These are phyloP conservation scores for Corythoichthys intestinalis DNA, from an alignment of 2,113 vertebrate species.

Conservation along the genomic window DNA sequence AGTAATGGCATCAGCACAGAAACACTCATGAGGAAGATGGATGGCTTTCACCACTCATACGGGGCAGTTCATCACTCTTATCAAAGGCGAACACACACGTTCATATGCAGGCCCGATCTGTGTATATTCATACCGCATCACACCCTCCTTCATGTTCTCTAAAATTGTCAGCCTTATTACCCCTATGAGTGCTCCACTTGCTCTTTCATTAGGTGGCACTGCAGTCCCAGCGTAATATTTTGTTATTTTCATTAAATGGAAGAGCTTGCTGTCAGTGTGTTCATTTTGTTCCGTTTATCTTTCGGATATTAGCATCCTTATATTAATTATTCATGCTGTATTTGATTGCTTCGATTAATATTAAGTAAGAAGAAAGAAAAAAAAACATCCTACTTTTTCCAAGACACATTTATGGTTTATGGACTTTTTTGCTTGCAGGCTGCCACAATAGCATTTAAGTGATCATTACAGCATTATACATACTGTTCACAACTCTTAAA, in stretches of 20 bases:
- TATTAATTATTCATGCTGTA: too few species aligned
- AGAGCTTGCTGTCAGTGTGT: not conserved
- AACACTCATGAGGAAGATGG: conserved; percentile 63
- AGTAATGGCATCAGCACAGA: conserved; percentile 50
- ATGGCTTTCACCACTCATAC: conserved; percentile 53
- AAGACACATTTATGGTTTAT: too few species aligned
- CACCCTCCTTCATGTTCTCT: conserved; percentile 21
- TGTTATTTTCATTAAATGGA: not conserved
- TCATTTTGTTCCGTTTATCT: not conserved
- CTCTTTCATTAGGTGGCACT: conserved; percentile 8
- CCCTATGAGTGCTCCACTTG: conserved; percentile 33
- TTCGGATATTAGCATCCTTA: not conserved
- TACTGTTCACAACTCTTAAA: not conserved
- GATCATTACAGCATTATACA: not conserved
- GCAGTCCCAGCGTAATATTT: not conserved
- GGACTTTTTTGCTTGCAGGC: not conserved
- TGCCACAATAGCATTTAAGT: not conserved
- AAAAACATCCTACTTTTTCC: too few species aligned
- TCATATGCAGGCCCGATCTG: conserved; percentile 12
- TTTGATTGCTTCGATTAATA: not conserved
- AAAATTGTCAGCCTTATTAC: conserved; percentile 45
- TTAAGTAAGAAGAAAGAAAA: not conserved
- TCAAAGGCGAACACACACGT: conserved; percentile 32
- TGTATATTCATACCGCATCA: conserved; percentile 14
- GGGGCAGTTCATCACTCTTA: conserved; percentile 59